phyloP scores from a whole-genome alignment of 2,888 invertebrate species.

The Hyposoter didymator region DNA sequence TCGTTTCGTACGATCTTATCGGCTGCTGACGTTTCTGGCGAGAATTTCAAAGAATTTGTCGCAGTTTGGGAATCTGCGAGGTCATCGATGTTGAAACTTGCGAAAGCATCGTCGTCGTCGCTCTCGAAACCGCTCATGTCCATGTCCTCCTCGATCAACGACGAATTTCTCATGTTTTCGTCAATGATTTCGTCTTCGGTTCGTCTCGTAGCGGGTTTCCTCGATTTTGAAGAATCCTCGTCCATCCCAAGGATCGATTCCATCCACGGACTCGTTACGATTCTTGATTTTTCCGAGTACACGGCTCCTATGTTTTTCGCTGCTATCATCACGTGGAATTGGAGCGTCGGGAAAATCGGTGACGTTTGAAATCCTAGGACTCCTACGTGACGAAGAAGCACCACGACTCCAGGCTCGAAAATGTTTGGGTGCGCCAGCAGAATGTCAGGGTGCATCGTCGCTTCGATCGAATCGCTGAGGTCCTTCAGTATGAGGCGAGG shows the following conservation, averaged over 20 bases:
- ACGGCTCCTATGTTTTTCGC: conserved; percentile 78
- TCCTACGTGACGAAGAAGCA: conserved; percentile 80
- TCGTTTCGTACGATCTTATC: background rate
- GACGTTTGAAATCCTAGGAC: conserved; percentile 74
- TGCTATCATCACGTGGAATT: conserved; percentile 79
- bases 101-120: conserved; percentile 36
- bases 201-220: background rate
- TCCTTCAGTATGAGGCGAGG: conserved; percentile 82
- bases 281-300: conserved; percentile 77
- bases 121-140: conserved; percentile 39
- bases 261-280: conserved; percentile 70
- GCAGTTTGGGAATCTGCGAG: conserved; percentile 30
- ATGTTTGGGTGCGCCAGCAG: conserved; percentile 80
- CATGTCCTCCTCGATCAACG: background rate
- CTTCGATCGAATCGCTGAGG: conserved; percentile 83
- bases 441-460: conserved; percentile 83
- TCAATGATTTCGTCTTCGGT: background rate
- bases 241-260: background rate
- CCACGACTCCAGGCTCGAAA: conserved; percentile 78
- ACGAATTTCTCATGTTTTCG: background rate
- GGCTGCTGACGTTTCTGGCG: background rate
- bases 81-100: conserved; percentile 48
- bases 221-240: background rate
- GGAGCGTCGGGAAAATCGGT: conserved; percentile 65
- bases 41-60: conserved; percentile 12